Percentiles rank a stretch among this genome's conserved stretches.
phyloP scores from a whole-genome alignment of 2,797 vertebrate genomes.

The Microchirus variegatus region DNA sequence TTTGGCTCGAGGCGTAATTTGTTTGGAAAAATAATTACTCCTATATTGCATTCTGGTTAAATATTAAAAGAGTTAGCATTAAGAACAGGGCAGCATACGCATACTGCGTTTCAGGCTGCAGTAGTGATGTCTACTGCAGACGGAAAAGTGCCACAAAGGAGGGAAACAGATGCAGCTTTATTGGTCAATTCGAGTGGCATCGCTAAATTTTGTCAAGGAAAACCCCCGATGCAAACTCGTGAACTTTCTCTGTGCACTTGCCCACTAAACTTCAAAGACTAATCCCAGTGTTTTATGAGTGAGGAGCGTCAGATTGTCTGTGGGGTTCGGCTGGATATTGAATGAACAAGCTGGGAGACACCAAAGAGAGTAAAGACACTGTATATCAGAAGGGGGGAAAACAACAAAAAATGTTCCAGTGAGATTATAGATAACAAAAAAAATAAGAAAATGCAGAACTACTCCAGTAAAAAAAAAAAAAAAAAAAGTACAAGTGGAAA shows the following conservation, averaged over 20 bases:
- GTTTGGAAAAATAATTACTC: constrained; percentile 86
- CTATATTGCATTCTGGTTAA: constrained; percentile 81
- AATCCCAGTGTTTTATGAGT: constrained; percentile 70
- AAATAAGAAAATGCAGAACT: constrained; percentile 16
- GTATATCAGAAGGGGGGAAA: constrained; percentile 47
- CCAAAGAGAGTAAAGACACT: constrained; percentile 49
- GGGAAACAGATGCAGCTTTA: constrained; percentile 15
- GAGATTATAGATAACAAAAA: constrained; percentile 34
- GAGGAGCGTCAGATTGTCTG: constrained; percentile 61
- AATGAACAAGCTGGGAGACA: no score
- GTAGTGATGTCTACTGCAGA: constrained; percentile 24
- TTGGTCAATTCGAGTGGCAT: constrained; percentile 35
- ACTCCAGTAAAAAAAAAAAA: constrained; percentile 5
- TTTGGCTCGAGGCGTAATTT: constrained; percentile 79
- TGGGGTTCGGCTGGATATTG: constrained; percentile 60
- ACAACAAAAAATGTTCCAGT: constrained; percentile 9
- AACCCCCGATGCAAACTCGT: constrained; percentile 41
- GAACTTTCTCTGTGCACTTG: constrained; percentile 50
- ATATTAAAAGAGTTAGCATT: constrained; percentile 80
- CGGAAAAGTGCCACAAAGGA: constrained; percentile 16
- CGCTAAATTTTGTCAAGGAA: constrained; percentile 34
- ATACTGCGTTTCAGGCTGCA: constrained; percentile 32
- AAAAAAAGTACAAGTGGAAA: constrained; percentile 18
- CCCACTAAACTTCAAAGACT: constrained; percentile 54
- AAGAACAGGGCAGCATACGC: constrained; percentile 58